Conservation (phyloP, 23 tunicate species). For the Clavelina lepadiformis region DNA sequence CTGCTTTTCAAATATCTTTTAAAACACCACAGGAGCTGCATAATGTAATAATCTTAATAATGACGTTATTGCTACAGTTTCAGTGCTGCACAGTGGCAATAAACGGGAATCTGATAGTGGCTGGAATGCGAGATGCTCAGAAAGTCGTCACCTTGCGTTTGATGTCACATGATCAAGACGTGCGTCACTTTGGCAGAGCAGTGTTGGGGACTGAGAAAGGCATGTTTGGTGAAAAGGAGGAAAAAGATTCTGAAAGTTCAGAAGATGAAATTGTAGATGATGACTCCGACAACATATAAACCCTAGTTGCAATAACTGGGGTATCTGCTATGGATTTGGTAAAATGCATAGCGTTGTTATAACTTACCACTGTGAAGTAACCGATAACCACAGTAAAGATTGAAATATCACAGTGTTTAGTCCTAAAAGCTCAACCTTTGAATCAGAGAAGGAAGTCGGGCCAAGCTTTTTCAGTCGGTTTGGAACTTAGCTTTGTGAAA, state of each 20-base stretch:
- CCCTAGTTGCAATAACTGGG: no score
- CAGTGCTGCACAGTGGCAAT: constrained; percentile 81
- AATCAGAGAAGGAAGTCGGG: no score
- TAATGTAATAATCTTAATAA: not conserved
- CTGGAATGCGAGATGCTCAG: constrained; percentile 56
- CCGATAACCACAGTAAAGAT: no score
- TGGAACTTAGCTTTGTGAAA: no score
- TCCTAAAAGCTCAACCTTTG: no score
- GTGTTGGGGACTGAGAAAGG: constrained; percentile 23
- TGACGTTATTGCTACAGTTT: constrained; percentile 49
- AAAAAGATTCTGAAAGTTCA: constrained; percentile 52
- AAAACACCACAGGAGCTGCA: not conserved
- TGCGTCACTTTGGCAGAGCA: constrained; percentile 31
- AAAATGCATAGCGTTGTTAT: no score
- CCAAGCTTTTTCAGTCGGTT: no score
- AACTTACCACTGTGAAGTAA: no score
- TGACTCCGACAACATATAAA: not conserved
- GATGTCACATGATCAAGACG: constrained; percentile 43
- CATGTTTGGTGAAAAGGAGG: constrained; percentile 42
- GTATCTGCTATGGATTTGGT: no score
- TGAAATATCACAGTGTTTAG: no score
- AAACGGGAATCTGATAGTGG: constrained; percentile 66
- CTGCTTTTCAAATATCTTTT: not conserved
- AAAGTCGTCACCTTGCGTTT: constrained; percentile 71
- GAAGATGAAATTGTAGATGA: constrained; percentile 38